Conservation (phyloP, 2,113 vertebrate species). For the Halcyon senegalensis region DNA sequence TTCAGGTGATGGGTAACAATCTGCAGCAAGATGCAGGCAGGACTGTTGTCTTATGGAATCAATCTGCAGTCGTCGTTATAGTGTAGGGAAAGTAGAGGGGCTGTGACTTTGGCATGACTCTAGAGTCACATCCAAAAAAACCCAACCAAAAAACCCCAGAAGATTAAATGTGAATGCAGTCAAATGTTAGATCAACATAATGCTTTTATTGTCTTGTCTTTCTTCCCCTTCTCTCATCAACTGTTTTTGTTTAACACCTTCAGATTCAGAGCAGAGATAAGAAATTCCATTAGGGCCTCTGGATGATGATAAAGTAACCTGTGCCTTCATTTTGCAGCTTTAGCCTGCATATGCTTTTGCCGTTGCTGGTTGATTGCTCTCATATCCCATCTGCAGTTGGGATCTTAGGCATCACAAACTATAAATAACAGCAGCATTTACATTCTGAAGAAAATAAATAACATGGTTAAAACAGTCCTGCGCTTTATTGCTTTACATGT, state of each 20-base stretch:
- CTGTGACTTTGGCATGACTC: not conserved
- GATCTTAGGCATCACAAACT: not conserved
- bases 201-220: not conserved
- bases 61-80: not conserved
- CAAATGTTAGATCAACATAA: not conserved
- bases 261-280: not conserved
- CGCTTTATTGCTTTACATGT: not conserved
- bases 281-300: not conserved
- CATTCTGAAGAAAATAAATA: not conserved
- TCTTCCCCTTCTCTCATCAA: not conserved
- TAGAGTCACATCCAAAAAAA: not conserved
- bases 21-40: not conserved
- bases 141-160: accelerated
- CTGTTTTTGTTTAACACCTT: not conserved
- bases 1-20: constrained; percentile 11
- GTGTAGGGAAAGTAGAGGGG: not conserved
- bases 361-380: not conserved
- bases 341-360: not conserved
- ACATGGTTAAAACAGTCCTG: not conserved
- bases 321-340: not conserved
- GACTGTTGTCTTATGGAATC: not conserved
- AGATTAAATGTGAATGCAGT: not conserved
- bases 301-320: not conserved
- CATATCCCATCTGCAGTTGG: not conserved
- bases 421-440: constrained; percentile 2